phyloP scores from a whole-genome alignment of 30 jellyfish, hydroid and myxozoan genomes.

The Rhopilema esculentum region DNA sequence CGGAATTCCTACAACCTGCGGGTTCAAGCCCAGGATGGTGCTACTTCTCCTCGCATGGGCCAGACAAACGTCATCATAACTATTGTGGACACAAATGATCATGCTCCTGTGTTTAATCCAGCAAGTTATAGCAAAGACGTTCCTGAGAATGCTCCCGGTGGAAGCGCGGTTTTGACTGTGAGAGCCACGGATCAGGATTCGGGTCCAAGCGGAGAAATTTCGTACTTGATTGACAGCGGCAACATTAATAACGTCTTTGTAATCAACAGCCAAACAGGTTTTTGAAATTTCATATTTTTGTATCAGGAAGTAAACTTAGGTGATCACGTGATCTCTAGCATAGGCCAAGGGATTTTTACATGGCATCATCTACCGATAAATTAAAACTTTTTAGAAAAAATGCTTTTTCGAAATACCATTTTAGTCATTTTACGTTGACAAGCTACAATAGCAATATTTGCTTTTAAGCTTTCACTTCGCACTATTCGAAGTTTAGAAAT shows the following conservation, averaged over 20 bases:
- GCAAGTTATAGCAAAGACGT: constrained; percentile 25
- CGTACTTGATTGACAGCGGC: constrained; percentile 73
- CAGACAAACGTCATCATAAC: constrained; percentile 21
- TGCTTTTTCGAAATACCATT: no score
- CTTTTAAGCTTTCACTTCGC: no score
- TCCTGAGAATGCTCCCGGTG: constrained; percentile 41
- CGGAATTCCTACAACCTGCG: constrained; percentile 34
- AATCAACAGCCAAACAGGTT: constrained; percentile 76
- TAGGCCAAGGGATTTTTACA: no score
- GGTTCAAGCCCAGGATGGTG: constrained; percentile 68
- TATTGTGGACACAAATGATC: constrained; percentile 62
- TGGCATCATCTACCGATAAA: no score
- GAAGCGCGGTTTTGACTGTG: constrained; percentile 46
- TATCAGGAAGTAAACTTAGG: background rate
- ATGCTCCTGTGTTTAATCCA: constrained; percentile 44
- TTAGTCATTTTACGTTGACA: no score
- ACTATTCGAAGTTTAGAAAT: no score
- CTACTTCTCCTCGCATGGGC: constrained; percentile 50
- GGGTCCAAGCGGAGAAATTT: constrained; percentile 79
- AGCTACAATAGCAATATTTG: no score
- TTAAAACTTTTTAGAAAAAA: no score
- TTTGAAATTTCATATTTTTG: background rate
- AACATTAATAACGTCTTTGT: constrained; percentile 53
- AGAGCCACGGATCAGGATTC: constrained; percentile 84
- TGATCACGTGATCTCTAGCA: no score